Conservation (phyloP, 1,140 invertebrate genomes). For the Leptopilina boulardi region DNA sequence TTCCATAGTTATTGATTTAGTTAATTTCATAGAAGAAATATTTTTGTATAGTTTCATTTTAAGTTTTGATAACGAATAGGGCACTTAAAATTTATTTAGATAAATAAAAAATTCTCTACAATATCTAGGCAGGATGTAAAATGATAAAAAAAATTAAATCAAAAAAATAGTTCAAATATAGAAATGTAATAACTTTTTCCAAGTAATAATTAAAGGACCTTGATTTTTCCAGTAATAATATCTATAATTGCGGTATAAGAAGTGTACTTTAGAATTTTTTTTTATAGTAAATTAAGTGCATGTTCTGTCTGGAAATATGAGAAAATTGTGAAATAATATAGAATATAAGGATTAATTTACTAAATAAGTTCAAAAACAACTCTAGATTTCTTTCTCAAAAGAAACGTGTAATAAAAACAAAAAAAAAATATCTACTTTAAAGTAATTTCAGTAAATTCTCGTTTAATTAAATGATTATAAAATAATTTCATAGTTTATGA, state of each 20-base stretch:
- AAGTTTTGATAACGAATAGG: too few species aligned
- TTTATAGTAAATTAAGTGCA: slow-evolving; percentile 10
- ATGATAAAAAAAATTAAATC: not conserved
- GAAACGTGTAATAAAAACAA: not conserved
- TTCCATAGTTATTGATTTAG: too few species aligned
- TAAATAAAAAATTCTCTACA: too few species aligned
- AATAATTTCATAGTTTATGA: too few species aligned
- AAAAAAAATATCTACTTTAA: too few species aligned
- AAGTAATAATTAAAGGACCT: not conserved
- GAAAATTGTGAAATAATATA: slow-evolving; percentile 5
- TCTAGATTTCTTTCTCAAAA: not conserved
- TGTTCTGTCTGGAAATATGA: not conserved
- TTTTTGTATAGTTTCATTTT: too few species aligned
- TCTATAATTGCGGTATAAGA: not conserved
- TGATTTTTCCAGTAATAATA: not conserved
- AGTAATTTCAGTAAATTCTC: too few species aligned
- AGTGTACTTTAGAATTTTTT: not conserved
- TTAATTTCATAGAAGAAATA: too few species aligned
- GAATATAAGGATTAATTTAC: not conserved
- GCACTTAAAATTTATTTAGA: too few species aligned
- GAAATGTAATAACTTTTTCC: not conserved
- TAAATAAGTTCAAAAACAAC: slow-evolving; percentile 1
- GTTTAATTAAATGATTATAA: too few species aligned
- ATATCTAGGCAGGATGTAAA: not conserved
- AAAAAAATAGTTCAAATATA: not conserved